phyloP scores from a whole-genome alignment of 2,113 vertebrate genomes.

The Hydropotes inermis region DNA sequence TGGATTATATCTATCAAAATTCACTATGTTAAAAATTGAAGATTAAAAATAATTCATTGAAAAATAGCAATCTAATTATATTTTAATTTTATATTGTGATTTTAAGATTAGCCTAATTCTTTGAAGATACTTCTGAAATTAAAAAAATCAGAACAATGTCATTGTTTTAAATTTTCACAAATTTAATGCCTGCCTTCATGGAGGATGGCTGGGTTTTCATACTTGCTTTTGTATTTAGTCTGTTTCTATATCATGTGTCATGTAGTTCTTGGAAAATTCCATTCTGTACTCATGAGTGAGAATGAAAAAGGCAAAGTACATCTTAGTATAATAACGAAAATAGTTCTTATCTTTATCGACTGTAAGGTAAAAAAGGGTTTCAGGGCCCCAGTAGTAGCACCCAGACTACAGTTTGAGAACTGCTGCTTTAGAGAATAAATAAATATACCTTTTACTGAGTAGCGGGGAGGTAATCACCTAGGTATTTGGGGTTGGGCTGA shows the following conservation, averaged over 20 bases:
- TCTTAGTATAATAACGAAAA: background rate
- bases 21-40: background rate
- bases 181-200: background rate
- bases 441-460: background rate
- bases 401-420: background rate
- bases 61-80: background rate
- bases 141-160: background rate
- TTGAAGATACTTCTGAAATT: background rate
- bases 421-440: background rate
- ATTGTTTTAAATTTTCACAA: background rate
- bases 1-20: background rate
- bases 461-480: background rate
- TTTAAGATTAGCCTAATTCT: background rate
- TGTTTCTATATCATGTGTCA: background rate
- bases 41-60: background rate
- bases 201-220: background rate
- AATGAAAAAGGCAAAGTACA: background rate
- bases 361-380: background rate
- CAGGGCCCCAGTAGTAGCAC: background rate
- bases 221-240: background rate
- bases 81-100: background rate
- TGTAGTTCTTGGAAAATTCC: background rate
- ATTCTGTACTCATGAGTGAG: background rate
- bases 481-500: background rate
- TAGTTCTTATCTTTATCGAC: background rate